Base-by-base conservation (phyloP, 2,797 vertebrate species). In the Galagoides demidoff region DNA sequence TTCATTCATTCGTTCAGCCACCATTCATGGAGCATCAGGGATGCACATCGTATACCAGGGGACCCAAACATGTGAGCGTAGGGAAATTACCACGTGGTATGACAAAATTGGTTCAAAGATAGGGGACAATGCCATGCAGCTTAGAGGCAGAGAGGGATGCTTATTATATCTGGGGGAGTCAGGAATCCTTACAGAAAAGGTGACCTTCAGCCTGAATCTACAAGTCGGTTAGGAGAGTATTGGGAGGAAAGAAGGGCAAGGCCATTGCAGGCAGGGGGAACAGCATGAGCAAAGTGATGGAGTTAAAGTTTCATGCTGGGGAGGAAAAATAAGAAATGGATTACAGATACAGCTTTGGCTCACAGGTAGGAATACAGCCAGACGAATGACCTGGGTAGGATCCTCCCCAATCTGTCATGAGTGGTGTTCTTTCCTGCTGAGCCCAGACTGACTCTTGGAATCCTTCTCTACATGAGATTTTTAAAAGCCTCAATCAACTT, bases 71-170 rank as follows among this genome's bases (percentile, higher is more conserved):
- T 13, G 8, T 83, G 93, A 97, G 92, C 59, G 88, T 16, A 86
- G 96, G 49, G 79, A 89, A 78, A 81, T 90, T 45, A 68, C 70
- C 94, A 91, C 76, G 68, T 49, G 70, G 82, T 5, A 16, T 71
- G 86, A 94, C 52, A 93, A 78, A 96, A 57, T 88, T 27, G 71
- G 39, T 81, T 89, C n/a, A 79, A 93, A 96, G 59, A 90, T 31
- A 82, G 68, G 61, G 10, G 19, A 37, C 90, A 85, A 66, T 34
- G 17, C 59, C 74, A 31, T 49, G 71, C n/a, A 77, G 83, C 45
- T 71, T 55, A 49, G 82, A 95, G 5, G 20, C 84, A n/a, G 84
- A 89, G 83, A 83, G 22, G 92, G 63, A 86, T 39, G 83, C 49
- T 76, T 85, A 96, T 82, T 85, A 23, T 68, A 83, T 64, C 55